These are phyloP conservation scores for Mesembrinibis cayennensis DNA, from an alignment of 2,113 vertebrate genomes.

Conservation along the genomic window DNA sequence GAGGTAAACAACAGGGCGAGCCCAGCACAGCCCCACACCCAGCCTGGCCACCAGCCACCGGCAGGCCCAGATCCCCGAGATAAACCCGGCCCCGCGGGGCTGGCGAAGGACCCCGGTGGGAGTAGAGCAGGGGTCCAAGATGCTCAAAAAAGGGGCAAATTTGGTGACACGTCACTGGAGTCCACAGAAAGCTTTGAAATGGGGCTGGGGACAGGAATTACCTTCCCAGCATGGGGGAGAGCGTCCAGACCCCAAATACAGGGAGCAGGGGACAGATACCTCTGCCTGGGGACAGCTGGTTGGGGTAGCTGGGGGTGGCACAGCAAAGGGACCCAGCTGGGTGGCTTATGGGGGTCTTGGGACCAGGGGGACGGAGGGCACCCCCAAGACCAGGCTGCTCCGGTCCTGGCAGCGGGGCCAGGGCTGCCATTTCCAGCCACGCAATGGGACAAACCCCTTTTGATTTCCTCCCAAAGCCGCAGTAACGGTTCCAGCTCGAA, in stretches of 20 bases:
- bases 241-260: background rate
- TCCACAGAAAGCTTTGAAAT: background rate
- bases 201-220: background rate
- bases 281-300: background rate
- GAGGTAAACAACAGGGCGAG: background rate
- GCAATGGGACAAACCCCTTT: background rate
- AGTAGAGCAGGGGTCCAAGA: background rate
- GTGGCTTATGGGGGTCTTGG: background rate
- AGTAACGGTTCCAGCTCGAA: slow-evolving; percentile 43
- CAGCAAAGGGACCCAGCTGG: background rate
- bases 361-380: background rate
- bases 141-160: background rate
- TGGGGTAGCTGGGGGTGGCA: background rate
- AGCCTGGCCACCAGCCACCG: background rate
- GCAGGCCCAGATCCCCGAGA: background rate
- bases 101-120: accelerated
- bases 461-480: slow-evolving; percentile 37
- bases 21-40: background rate
- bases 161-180: background rate
- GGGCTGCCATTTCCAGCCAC: background rate
- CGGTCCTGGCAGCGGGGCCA: accelerated
- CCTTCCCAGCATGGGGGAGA: background rate
- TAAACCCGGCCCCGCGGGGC: background rate
- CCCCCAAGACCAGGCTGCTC: background rate
- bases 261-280: background rate